Percentiles rank a stretch among this genome's conserved stretches.
phyloP scores from a whole-genome alignment of 2,888 invertebrate genomes.

The Sarcophaga rosellei region DNA sequence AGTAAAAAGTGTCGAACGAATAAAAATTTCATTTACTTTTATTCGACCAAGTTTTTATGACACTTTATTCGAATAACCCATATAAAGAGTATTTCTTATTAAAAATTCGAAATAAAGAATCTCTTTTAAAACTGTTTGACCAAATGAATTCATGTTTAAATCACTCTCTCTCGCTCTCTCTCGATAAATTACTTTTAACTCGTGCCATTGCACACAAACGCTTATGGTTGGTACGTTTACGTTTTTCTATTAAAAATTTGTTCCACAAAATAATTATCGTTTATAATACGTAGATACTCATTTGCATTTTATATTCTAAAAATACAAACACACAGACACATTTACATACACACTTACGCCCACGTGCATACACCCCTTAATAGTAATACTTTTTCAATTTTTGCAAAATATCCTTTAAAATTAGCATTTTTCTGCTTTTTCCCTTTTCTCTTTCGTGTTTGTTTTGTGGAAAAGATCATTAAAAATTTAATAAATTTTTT shows the following conservation, averaged over 20 bases:
- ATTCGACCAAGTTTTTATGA: no score
- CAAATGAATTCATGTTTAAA: no score
- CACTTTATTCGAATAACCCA: no score
- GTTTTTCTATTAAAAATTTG: no score
- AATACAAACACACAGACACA: not conserved
- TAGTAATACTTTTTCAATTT: not conserved
- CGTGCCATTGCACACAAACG: not conserved
- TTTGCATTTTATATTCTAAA: not conserved
- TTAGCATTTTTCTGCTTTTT: not conserved
- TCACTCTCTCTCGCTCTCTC: not conserved
- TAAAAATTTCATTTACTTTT: no score
- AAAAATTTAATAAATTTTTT: conserved; percentile 41
- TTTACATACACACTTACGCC: no score
- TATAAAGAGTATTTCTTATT: no score
- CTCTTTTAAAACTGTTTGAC: no score
- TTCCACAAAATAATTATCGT: not conserved
- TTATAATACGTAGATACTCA: not conserved
- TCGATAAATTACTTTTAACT: not conserved
- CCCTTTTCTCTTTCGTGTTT: not conserved
- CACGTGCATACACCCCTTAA: no score
- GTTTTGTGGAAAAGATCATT: not conserved
- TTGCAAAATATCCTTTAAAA: not conserved
- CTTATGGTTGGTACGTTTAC: no score
- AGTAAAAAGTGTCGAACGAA: no score
- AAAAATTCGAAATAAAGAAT: no score